Base-by-base conservation (phyloP, 1,140 invertebrate genomes). In the Linepithema humile region DNA sequence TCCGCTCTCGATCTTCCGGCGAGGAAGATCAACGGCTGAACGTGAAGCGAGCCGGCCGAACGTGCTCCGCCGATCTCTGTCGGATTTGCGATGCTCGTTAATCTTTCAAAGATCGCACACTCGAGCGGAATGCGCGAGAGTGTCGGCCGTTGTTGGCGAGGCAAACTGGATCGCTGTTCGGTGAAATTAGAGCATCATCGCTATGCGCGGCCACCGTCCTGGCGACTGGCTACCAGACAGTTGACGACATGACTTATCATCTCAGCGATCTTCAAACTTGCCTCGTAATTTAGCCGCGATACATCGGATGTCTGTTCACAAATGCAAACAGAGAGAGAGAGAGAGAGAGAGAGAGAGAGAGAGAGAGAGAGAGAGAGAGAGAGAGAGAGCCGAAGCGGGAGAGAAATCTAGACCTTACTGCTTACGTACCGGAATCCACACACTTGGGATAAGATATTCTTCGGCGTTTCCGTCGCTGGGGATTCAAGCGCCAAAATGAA, bases 131-230 rank as follows among this genome's bases (percentile, higher is more conserved):
- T 75, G n/a, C 55, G 12, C 7, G 59, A 50, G 59, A 50, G 50
- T 10, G 23, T 20, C 48, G 64, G 23, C 23, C n/a, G 38, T 74
- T 40, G 72, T 40, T 10, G 7, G 20, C 50, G 12, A 69, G 20
- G 7, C 48, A 70, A 70, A 55, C 38, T 50, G 48, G 45, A 20
- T 17, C 12, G 40, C 17, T 80, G 75, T 32, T 55, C 64, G 35
- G 32, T 55, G 35, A 80, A 80, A 80, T 80, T 55, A 70, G 75
- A 80, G 43, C 50, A 70, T 57, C 75, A 69, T 78, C 48, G 64
- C 23, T 23, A 53, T 53, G 10, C 15, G 53, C n/a, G 38, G 57
- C 15, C 29, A 20, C 23, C 26, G 32, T 55, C 10, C 65, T 17
- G 40, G 4, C 10, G 40, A 3, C 10, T 26, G 35, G 23, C 35